Percentiles rank a stretch among this genome's conserved stretches.
These are phyloP conservation scores for Percopsis omiscomaycus DNA, from an alignment of 2,797 vertebrate species.

Conservation along the genomic window DNA sequence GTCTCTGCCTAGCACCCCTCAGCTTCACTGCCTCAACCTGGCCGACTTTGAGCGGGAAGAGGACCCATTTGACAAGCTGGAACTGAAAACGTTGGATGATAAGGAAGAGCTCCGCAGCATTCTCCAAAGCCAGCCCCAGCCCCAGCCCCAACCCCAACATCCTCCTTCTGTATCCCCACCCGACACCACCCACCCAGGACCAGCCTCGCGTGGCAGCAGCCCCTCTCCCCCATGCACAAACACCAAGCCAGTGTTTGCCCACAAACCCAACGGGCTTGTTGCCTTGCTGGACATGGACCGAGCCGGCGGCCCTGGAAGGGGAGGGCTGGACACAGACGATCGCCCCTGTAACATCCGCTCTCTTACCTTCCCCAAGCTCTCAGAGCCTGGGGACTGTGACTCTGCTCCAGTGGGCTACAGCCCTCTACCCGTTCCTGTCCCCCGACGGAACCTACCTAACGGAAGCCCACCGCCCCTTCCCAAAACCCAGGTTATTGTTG, in stretches of 20 bases:
- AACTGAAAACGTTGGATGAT: conserved; percentile 95
- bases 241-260: conserved; percentile 73
- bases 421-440: conserved; percentile 36
- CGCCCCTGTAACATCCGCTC: conserved; percentile 98
- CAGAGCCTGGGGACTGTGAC: conserved; percentile 81
- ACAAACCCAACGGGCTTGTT: conserved; percentile 94
- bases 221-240: conserved; percentile 66
- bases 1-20: conserved; percentile 78
- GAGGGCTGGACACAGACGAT: conserved; percentile 72
- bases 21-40: conserved; percentile 86
- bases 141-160: conserved; percentile 43
- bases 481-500: conserved; percentile 69
- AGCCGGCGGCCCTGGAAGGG: conserved; percentile 55
- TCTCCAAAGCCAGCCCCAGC: conserved; percentile 86
- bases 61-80: conserved; percentile 96
- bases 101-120: conserved; percentile 93
- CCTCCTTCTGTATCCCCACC: conserved; percentile 58
- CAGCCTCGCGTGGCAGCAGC: conserved; percentile 77
- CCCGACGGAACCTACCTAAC: conserved; percentile 73
- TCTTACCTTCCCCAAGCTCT: conserved; percentile 93
- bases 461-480: conserved; percentile 79
- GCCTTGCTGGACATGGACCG: conserved; percentile 86
- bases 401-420: conserved; percentile 55
- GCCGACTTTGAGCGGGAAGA: conserved; percentile 98
- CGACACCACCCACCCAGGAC: conserved; percentile 57